These are phyloP conservation scores for Sphaerodactylus townsendi DNA, from an alignment of 2,113 vertebrate species.

Conservation along the genomic window DNA sequence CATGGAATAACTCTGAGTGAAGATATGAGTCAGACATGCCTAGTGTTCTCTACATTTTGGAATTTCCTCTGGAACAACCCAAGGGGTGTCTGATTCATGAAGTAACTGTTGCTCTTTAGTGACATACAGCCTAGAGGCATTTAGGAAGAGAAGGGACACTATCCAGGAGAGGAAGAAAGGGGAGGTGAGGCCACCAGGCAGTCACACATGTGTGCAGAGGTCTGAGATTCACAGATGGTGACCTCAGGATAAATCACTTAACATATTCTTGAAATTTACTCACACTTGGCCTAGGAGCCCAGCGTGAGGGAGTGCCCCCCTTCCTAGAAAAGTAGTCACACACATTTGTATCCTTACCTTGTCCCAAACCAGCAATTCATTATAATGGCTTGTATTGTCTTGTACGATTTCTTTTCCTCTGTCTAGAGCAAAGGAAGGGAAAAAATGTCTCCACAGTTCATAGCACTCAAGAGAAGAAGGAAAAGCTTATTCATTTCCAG, in stretches of 20 bases:
- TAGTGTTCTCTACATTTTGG: background rate
- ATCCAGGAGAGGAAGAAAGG: background rate
- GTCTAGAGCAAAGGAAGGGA: conserved; percentile 14
- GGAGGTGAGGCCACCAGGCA: background rate
- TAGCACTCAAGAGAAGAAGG: conserved; percentile 1
- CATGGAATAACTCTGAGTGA: background rate
- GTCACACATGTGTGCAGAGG: background rate
- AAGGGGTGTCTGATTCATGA: conserved; percentile 25
- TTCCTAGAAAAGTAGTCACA: background rate
- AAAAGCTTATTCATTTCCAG: conserved; percentile 53
- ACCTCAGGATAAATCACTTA: background rate
- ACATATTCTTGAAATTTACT: background rate
- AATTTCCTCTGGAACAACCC: conserved; percentile 1
- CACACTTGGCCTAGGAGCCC: conserved; percentile 8
- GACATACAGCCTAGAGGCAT: background rate
- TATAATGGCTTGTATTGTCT: rapidly evolving
- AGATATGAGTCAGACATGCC: background rate
- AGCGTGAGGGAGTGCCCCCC: background rate
- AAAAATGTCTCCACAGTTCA: background rate
- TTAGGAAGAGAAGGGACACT: background rate
- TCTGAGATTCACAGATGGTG: background rate
- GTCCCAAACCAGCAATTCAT: background rate
- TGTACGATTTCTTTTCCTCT: conserved; percentile 2
- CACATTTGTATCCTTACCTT: conserved; percentile 16
- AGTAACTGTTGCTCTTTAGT: background rate